Conservation (phyloP, 2,888 invertebrate genomes). For the Autographa gamma region DNA sequence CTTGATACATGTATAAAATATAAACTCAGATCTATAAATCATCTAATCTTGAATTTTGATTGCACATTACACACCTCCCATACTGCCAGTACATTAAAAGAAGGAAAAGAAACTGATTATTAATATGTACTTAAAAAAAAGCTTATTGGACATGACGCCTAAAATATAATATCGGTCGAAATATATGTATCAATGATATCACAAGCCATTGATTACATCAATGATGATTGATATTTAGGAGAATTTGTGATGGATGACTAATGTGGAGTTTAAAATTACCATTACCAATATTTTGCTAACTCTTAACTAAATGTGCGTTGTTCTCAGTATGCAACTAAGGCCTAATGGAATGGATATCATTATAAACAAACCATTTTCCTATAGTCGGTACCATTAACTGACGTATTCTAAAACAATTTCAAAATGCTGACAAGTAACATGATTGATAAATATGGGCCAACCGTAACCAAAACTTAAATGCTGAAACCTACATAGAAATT, state of each 20-base stretch:
- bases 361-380: slow-evolving; percentile 3
- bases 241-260: slow-evolving; percentile 5
- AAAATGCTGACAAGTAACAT: slow-evolving; percentile 33
- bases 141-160: slow-evolving; percentile 52
- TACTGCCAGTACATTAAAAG: slow-evolving; percentile 65
- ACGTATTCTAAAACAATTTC: not conserved
- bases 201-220: slow-evolving; percentile 24
- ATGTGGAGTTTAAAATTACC: slow-evolving; percentile 9
- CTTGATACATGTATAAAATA: slow-evolving; percentile 30
- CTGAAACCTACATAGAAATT: slow-evolving; percentile 71
- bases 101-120: slow-evolving; percentile 49
- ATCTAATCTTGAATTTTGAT: slow-evolving; percentile 70
- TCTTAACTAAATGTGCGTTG: slow-evolving; percentile 23
- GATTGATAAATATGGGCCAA: slow-evolving; percentile 57
- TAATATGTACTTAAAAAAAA: slow-evolving; percentile 59
- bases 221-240: not conserved
- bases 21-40: slow-evolving; percentile 65
- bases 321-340: not conserved
- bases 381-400: slow-evolving; percentile 1
- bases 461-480: slow-evolving; percentile 76
- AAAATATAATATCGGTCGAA: slow-evolving; percentile 41
- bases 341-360: not conserved
- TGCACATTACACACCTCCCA: slow-evolving; percentile 68
- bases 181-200: slow-evolving; percentile 39
- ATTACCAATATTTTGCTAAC: slow-evolving; percentile 15